These are phyloP conservation scores for Oostethus manadensis DNA, from an alignment of 2,113 vertebrate genomes.

Conservation along the genomic window DNA sequence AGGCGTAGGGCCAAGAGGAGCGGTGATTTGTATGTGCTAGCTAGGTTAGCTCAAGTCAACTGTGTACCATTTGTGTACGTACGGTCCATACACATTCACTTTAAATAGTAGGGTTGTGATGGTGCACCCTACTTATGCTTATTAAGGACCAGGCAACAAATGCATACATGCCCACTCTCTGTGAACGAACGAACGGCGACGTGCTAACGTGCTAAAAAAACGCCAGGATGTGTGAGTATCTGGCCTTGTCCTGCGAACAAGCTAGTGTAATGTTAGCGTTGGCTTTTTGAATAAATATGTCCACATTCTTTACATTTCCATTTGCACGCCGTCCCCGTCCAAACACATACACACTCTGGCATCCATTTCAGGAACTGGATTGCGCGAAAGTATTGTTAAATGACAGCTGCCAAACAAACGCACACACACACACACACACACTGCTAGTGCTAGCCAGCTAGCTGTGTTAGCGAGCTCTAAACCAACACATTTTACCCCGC, in stretches of 20 bases:
- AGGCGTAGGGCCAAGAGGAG: conserved; percentile 33
- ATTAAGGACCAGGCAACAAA: no score
- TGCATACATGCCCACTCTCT: neutral
- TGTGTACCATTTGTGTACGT: neutral
- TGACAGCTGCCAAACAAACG: conserved; percentile 32
- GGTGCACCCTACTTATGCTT: neutral
- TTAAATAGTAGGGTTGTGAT: neutral
- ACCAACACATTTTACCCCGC: conserved; percentile 6
- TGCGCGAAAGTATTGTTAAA: conserved; percentile 12
- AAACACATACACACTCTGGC: neutral
- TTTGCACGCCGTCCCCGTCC: neutral
- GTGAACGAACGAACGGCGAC: conserved; percentile 16
- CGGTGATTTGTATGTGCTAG: conserved; percentile 45
- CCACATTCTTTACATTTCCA: neutral
- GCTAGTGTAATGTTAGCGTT: conserved; percentile 12
- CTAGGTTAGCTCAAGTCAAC: conserved; percentile 24
- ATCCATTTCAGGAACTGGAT: neutral
- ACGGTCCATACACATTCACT: neutral
- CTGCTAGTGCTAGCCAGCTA: conserved; percentile 15
- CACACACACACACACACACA: no score
- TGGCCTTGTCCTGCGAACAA: conserved; percentile 52
- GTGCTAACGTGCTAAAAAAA: conserved; percentile 22
- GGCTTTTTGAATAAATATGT: conserved; percentile 2
- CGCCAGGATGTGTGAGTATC: conserved; percentile 15
- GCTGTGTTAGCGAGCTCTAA: conserved; percentile 25